Percentiles rank a stretch among this genome's conserved stretches.
phyloP scores from a whole-genome alignment of 2,797 vertebrate genomes.

The Sebastes jordani region DNA sequence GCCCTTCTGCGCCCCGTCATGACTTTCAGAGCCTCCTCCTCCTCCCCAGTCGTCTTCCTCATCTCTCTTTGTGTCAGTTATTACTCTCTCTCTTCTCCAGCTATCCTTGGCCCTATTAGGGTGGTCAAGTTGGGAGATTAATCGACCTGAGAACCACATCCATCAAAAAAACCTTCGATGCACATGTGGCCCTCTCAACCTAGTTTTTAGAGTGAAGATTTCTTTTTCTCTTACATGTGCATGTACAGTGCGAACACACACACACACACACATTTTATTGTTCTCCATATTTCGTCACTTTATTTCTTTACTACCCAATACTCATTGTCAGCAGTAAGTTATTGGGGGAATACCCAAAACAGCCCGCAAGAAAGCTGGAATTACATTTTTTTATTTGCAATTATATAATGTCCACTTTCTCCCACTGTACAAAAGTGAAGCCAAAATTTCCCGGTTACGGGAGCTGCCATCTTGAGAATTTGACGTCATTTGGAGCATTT shows the following conservation, averaged over 20 bases:
- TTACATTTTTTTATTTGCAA: too few species aligned
- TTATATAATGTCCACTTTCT: too few species aligned
- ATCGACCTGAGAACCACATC: conserved; percentile 55
- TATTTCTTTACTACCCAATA: not conserved
- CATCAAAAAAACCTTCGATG: conserved; percentile 21
- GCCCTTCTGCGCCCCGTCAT: conserved; percentile 29
- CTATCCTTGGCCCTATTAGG: conserved; percentile 64
- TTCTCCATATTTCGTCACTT: too few species aligned
- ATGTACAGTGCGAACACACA: not conserved
- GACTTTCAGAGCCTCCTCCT: conserved; percentile 23
- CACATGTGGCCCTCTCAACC: conserved; percentile 35
- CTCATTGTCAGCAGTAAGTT: not conserved
- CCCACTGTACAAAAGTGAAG: too few species aligned
- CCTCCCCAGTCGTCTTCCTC: conserved; percentile 23
- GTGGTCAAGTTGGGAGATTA: conserved; percentile 57
- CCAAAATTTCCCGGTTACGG: too few species aligned
- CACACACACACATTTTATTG: not conserved
- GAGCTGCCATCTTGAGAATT: too few species aligned
- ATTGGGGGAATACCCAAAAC: not conserved
- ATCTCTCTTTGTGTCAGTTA: conserved; percentile 36
- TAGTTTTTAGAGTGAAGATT: conserved; percentile 22
- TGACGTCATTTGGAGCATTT: too few species aligned
- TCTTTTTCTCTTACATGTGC: not conserved
- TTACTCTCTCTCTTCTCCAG: conserved; percentile 18
- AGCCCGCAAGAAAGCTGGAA: too few species aligned